phyloP scores from a whole-genome alignment of 2,113 vertebrate species.

The Erythrocebus patas region DNA sequence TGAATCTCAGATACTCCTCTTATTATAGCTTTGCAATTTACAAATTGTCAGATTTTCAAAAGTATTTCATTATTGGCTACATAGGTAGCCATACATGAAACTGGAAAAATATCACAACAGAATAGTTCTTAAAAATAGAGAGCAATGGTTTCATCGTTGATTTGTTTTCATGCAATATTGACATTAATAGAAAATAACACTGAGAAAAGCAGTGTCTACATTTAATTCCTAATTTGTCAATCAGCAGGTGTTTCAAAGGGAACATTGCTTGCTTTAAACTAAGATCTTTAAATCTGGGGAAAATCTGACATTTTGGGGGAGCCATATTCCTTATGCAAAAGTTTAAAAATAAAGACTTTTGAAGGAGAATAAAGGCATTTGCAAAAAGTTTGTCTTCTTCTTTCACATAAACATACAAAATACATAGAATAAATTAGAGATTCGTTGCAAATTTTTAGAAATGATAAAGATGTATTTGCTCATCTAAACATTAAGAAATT shows the following conservation, averaged over 20 bases:
- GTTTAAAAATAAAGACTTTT: background rate
- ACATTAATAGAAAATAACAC: background rate
- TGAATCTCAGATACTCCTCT: background rate
- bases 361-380: background rate
- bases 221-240: background rate
- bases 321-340: background rate
- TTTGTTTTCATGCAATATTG: constrained; percentile 10
- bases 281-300: background rate
- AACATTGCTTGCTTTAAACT: background rate
- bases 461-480: background rate
- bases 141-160: background rate
- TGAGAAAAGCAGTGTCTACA: background rate
- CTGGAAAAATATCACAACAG: background rate
- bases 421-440: background rate
- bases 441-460: background rate
- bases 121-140: background rate
- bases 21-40: background rate
- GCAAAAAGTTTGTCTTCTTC: background rate
- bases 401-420: background rate
- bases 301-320: background rate
- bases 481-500: background rate
- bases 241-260: background rate
- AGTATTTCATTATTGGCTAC: background rate
- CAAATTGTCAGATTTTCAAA: constrained; percentile 6
- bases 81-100: background rate